These are phyloP conservation scores for Macropodus opercularis DNA, from an alignment of 2,797 vertebrate genomes.

Conservation along the genomic window DNA sequence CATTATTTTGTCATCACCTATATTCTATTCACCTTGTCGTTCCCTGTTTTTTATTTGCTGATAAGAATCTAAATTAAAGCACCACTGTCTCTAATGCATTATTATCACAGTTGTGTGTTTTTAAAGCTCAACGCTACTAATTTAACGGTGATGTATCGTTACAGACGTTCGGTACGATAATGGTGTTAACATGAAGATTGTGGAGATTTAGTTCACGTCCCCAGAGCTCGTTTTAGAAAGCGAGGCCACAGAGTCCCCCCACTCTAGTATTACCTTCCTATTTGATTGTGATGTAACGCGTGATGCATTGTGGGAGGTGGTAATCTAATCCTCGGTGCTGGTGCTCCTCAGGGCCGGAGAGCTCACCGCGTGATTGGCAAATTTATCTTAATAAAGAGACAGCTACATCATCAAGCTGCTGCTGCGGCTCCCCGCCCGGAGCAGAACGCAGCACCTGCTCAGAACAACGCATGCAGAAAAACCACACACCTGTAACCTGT, in stretches of 20 bases:
- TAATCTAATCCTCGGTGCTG: slow-evolving; percentile 77
- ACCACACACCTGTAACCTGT: slow-evolving; percentile 32
- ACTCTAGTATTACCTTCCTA: slow-evolving; percentile 39
- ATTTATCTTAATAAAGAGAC: slow-evolving; percentile 78
- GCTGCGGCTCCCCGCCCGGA: slow-evolving; percentile 27
- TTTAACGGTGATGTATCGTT: slow-evolving; percentile 15
- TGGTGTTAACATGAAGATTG: slow-evolving; percentile 5
- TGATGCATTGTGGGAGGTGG: slow-evolving; percentile 76
- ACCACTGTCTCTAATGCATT: background rate
- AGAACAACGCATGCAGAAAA: slow-evolving; percentile 34
- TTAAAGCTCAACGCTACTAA: slow-evolving; percentile 10
- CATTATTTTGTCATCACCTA: slow-evolving; percentile 44
- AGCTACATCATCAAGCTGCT: slow-evolving; percentile 59
- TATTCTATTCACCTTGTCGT: background rate
- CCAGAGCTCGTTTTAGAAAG: slow-evolving; percentile 29
- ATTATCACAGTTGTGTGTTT: slow-evolving; percentile 22
- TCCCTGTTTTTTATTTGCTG: slow-evolving; percentile 13
- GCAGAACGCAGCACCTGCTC: slow-evolving; percentile 58
- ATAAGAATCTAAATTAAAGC: slow-evolving; percentile 33
- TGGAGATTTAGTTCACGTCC: slow-evolving; percentile 41
- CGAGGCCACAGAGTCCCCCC: slow-evolving; percentile 19
- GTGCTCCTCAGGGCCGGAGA: slow-evolving; percentile 69
- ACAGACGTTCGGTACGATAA: slow-evolving; percentile 10
- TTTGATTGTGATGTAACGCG: slow-evolving; percentile 70
- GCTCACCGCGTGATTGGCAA: slow-evolving; percentile 68